These are phyloP conservation scores for Notolepis coatsorum DNA, from an alignment of 2,797 vertebrate species.

Conservation along the genomic window DNA sequence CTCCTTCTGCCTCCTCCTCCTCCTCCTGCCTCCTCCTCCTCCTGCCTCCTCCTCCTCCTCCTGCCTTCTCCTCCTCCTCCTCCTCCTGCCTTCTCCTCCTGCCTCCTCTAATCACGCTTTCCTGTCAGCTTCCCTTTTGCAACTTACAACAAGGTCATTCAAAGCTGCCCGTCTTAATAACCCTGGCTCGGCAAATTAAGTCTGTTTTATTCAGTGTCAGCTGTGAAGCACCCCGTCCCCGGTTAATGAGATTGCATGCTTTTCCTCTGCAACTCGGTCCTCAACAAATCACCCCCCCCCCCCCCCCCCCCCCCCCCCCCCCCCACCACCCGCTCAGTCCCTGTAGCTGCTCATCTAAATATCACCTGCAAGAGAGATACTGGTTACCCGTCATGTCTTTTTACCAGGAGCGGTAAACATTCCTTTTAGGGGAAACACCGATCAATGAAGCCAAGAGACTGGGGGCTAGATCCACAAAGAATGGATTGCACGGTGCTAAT, in stretches of 20 bases:
- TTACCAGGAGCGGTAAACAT: too few species aligned
- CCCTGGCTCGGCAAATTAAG: constrained; percentile 33
- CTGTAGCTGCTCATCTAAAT: neutral
- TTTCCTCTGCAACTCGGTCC: constrained; percentile 2
- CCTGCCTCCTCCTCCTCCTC: too few species aligned
- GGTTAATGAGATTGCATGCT: constrained; percentile 31
- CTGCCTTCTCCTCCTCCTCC: too few species aligned
- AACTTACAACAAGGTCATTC: constrained; percentile 35
- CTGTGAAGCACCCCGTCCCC: constrained; percentile 21
- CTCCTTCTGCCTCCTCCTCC: too few species aligned
- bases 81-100: too few species aligned
- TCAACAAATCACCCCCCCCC: neutral
- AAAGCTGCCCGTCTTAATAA: constrained; percentile 10
- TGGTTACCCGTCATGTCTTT: too few species aligned
- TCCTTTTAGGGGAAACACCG: too few species aligned
- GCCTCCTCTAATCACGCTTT: neutral
- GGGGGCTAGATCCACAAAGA: too few species aligned
- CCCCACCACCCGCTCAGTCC: neutral
- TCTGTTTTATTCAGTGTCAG: constrained; percentile 19
- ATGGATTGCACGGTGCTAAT: too few species aligned
- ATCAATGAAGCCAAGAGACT: too few species aligned
- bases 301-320: neutral
- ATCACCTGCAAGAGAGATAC: too few species aligned
- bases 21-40: too few species aligned
- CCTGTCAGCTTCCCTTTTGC: constrained; percentile 1